These are phyloP conservation scores for Cherax quadricarinatus DNA, from an alignment of 1,140 invertebrate genomes.

Conservation along the genomic window DNA sequence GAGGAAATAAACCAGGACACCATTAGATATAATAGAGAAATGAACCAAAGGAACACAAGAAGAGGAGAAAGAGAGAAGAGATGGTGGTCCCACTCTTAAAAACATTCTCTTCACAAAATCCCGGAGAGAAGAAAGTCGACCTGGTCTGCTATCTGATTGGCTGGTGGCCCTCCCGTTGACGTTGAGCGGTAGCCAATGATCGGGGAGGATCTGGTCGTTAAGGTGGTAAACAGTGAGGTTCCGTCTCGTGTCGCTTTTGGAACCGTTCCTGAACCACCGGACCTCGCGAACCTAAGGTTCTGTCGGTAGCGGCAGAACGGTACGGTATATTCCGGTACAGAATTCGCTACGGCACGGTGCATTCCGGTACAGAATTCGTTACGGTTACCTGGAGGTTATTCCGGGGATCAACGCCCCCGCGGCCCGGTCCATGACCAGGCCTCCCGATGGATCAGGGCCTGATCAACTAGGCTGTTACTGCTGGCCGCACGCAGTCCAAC, in stretches of 20 bases:
- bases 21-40: no score
- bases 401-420: no score
- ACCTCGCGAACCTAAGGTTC: not conserved
- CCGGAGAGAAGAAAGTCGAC: not conserved
- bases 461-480: no score
- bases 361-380: no score
- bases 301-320: no score
- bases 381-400: no score
- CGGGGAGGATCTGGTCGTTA: conserved; percentile 12
- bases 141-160: not conserved
- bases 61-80: not conserved
- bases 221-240: not conserved
- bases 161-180: not conserved
- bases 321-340: no score
- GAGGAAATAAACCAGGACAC: not conserved
- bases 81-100: not conserved
- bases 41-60: not conserved
- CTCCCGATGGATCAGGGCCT: no score
- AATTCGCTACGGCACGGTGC: no score
- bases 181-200: conserved; percentile 16
- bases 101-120: not conserved
- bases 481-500: no score
- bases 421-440: no score
- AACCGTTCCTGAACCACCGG: not conserved
- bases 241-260: not conserved